Evolutionary conservation across 2,113 vertebrate species (phyloP), one percentile per base, ranked within the genome.

Genomic region (Callithrix jacchus): DNA sequence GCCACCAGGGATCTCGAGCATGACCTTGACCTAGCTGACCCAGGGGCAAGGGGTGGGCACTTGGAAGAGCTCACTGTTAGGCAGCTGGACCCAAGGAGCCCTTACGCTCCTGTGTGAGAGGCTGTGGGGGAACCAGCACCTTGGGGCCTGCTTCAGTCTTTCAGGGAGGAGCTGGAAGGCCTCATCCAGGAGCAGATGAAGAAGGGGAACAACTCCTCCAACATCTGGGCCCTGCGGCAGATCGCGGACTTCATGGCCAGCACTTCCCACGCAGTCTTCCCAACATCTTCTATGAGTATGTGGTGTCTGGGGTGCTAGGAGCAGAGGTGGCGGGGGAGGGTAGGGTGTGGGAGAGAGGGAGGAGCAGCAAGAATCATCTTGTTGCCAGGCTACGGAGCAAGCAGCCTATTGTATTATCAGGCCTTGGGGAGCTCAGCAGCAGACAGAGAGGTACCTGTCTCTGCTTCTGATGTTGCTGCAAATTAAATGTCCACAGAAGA

Each of bases 181-280:
- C 98, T 99, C 97, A 99, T 99, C 98, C 99, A 99, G 98, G 99
- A 99, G 95, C 99, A 99, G 99, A 99, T 99, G 99, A 99, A 99
- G 98, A 99, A 99, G 94, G 99, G 99, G 14, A 99, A 99, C 98
- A 99, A 99, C 97, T 99, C 99, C 0, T 99, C 99, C 45, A 99
- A 99, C 96, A 98, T 99, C 70, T 99, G 99, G 99, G 99, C 99
- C 0, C 98, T 99, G 96, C 98, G 99, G 86, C 99, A 99, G 99
- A 99, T 99, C 1, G 99, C 99, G 0, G 99, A 99, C 97, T 99
- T 99, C 98, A 99, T 99, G 99, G 98, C 99, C 95, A 99, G 99
- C 91, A 99, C 99, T 4, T 99, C 99, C 86, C 99, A 99, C 0
- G 99, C 99, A 0, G 92, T 98, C 93, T 99, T 99, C 93, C 99